phyloP scores from a whole-genome alignment of 2,888 invertebrate genomes.

The Drosophila putrida region DNA sequence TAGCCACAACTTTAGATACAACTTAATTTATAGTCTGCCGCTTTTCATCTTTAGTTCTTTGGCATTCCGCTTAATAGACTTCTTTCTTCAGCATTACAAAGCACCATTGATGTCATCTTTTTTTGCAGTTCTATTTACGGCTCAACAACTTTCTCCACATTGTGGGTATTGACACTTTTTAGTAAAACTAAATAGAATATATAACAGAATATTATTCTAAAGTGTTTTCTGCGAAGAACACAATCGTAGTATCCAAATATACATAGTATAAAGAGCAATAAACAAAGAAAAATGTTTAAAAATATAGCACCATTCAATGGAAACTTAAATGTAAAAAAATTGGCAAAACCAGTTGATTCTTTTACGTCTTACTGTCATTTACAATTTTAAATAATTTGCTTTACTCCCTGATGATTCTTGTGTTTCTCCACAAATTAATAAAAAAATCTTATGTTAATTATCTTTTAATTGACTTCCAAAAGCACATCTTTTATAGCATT shows the following conservation, averaged over 20 bases:
- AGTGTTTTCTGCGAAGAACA: neutral
- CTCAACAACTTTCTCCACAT: slow-evolving; percentile 53
- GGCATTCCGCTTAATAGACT: slow-evolving; percentile 33
- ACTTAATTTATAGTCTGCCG: slow-evolving; percentile 67
- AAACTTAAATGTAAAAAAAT: slow-evolving; percentile 2
- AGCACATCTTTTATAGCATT: neutral
- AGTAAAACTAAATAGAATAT: slow-evolving; percentile 11
- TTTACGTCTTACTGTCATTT: neutral
- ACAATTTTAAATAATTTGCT: slow-evolving; percentile 1
- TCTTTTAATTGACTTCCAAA: slow-evolving; percentile 7
- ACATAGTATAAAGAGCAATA: slow-evolving; percentile 5
- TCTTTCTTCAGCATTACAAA: slow-evolving; percentile 55
- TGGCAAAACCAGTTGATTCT: neutral
- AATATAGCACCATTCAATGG: slow-evolving; percentile 1
- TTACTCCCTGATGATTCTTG: neutral
- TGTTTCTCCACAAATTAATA: neutral
- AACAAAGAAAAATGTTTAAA: neutral
- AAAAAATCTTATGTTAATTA: neutral
- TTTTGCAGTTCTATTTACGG: slow-evolving; percentile 28
- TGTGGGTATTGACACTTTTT: slow-evolving; percentile 38
- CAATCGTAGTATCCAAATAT: neutral
- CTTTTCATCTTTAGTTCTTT: slow-evolving; percentile 22
- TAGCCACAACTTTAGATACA: slow-evolving; percentile 53
- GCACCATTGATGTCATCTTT: slow-evolving; percentile 9
- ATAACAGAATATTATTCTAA: slow-evolving; percentile 21